Evolutionary conservation across 2,888 invertebrate genomes (phyloP).

Genomic region (Noctua fimbriata): DNA sequence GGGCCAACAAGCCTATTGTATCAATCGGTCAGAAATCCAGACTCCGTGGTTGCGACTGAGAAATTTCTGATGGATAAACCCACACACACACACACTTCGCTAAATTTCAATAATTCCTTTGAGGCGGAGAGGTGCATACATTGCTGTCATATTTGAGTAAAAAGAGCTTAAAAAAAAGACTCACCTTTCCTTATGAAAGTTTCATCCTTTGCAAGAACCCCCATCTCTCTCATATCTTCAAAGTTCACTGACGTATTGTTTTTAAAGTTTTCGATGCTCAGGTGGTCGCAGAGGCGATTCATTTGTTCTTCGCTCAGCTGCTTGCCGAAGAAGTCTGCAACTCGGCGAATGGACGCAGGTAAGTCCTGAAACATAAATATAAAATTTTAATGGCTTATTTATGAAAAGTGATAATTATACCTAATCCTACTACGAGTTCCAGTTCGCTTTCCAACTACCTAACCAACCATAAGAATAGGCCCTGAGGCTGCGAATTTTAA

Average conservation of each 20-base stretch:
- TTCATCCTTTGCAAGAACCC: slow-evolving; percentile 30
- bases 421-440: neutral
- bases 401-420: neutral
- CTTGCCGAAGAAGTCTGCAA: slow-evolving; percentile 91
- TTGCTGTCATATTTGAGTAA: neutral
- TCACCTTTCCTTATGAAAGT: slow-evolving; percentile 64
- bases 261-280: slow-evolving; percentile 93
- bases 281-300: slow-evolving; percentile 90
- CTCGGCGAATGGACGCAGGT: slow-evolving; percentile 70
- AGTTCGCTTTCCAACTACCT: neutral
- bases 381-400: neutral
- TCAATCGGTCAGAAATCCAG: neutral
- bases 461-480: neutral
- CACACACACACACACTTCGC: no score
- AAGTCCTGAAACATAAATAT: slow-evolving; percentile 33
- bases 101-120: neutral
- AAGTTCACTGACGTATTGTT: slow-evolving; percentile 90
- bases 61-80: neutral
- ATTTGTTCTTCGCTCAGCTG: slow-evolving; percentile 87
- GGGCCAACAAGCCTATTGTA: neutral
- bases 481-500: neutral
- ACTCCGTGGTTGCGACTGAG: neutral
- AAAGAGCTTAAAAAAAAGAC: neutral
- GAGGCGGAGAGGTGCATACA: neutral
- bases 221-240: slow-evolving; percentile 44